These are phyloP conservation scores for Calcarius ornatus DNA, from an alignment of 2,113 vertebrate species.

Conservation along the genomic window DNA sequence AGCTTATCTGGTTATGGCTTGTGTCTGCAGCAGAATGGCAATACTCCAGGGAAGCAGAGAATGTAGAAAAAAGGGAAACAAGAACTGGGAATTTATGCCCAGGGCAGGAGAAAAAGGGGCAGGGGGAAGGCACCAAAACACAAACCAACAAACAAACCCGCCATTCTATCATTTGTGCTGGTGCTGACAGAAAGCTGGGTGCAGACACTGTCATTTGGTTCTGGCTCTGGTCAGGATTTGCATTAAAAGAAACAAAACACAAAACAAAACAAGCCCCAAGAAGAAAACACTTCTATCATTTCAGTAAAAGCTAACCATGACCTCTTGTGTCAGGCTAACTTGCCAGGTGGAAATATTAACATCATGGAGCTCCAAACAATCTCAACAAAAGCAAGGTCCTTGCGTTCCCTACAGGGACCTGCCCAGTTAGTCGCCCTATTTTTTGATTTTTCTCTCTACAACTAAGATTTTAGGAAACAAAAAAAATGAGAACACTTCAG, in stretches of 20 bases:
- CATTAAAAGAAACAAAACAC: neutral
- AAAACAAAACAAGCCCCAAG: neutral
- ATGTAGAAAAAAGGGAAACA: neutral
- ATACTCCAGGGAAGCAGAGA: neutral
- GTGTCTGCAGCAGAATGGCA: neutral
- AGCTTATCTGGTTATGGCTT: neutral
- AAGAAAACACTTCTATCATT: neutral
- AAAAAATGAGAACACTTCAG: neutral
- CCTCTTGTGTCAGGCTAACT: neutral
- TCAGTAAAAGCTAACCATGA: neutral
- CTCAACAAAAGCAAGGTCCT: neutral
- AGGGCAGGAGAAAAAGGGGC: neutral
- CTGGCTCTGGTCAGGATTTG: neutral
- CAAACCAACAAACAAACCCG: neutral
- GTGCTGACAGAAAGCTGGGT: neutral
- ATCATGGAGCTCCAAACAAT: neutral
- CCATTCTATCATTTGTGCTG: neutral
- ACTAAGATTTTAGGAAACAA: neutral
- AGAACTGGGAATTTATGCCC: neutral
- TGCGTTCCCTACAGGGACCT: neutral
- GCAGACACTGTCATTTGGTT: neutral
- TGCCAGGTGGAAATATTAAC: neutral
- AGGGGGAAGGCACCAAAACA: too few species aligned
- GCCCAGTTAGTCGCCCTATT: neutral
- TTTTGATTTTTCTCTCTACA: neutral